phyloP scores from a whole-genome alignment of 1,140 invertebrate genomes.

The Drosophila tsacasi region DNA sequence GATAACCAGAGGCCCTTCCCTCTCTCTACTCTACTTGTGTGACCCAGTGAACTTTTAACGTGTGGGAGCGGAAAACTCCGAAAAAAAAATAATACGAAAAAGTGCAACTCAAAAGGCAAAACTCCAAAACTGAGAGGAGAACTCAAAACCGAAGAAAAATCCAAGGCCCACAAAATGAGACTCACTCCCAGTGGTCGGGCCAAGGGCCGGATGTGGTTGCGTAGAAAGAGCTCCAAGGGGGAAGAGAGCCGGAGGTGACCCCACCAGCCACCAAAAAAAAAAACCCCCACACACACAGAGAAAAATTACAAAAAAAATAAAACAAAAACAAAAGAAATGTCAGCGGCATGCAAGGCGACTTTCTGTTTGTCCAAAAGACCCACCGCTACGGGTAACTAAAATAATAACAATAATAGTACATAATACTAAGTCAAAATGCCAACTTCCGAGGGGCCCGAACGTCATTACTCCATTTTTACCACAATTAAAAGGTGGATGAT shows the following conservation, averaged over 20 bases:
- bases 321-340: conserved; percentile 14
- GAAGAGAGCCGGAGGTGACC: conserved; percentile 5
- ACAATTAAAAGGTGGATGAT: conserved; percentile 68
- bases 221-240: conserved; percentile 46
- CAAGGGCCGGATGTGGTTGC: conserved; percentile 75
- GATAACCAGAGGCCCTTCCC: conserved; percentile 16
- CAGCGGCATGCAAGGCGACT: conserved; percentile 53
- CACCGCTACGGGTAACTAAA: conserved; percentile 55
- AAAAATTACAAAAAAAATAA: neutral
- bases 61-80: conserved; percentile 25
- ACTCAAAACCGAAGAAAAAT: conserved; percentile 1
- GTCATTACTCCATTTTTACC: conserved; percentile 69
- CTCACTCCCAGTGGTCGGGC: conserved; percentile 5
- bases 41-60: conserved; percentile 30
- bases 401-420: conserved; percentile 77
- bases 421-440: conserved; percentile 74
- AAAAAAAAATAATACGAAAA: conserved; percentile 1
- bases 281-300: neutral
- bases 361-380: conserved; percentile 65
- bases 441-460: conserved; percentile 63
- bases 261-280: neutral
- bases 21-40: neutral
- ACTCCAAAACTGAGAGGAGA: neutral
- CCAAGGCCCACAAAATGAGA: conserved; percentile 10
- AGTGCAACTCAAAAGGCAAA: neutral